Conservation (phyloP, 2,888 invertebrate species). For the Acrobasis repandana region DNA sequence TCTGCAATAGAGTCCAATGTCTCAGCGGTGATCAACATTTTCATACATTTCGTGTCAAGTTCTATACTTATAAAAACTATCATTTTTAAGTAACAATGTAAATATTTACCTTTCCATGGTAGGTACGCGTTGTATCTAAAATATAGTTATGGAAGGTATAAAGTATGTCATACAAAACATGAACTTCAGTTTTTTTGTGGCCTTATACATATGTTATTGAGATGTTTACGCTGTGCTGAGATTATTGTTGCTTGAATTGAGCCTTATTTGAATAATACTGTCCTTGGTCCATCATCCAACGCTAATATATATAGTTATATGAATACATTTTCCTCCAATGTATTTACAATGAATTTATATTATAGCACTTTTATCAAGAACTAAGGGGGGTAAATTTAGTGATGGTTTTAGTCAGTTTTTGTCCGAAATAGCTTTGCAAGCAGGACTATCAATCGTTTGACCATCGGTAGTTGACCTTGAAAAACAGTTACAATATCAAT, state of each 20-base stretch:
- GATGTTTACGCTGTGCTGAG: conserved; percentile 1
- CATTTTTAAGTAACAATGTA: background rate
- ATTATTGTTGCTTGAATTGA: background rate
- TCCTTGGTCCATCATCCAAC: background rate
- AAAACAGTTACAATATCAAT: too few relatives aligned
- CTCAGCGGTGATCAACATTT: background rate
- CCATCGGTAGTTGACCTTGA: too few relatives aligned
- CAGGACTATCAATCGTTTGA: too few relatives aligned
- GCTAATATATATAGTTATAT: background rate
- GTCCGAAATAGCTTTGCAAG: too few relatives aligned
- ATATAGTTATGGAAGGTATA: background rate
- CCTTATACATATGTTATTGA: conserved; percentile 47
- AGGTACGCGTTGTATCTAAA: background rate
- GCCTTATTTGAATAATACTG: background rate
- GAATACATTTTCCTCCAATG: too few relatives aligned
- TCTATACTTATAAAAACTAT: background rate
- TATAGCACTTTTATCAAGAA: too few relatives aligned
- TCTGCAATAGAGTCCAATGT: background rate
- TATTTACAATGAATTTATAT: too few relatives aligned
- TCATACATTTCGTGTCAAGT: background rate
- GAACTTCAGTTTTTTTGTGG: conserved; percentile 44
- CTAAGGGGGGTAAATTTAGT: too few relatives aligned
- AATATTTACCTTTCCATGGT: background rate
- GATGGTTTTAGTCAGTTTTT: too few relatives aligned
- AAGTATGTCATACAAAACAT: conserved; percentile 28